Evolutionary conservation across 2,888 invertebrate species (phyloP).

Genomic region (Diadegma fenestrale): DNA sequence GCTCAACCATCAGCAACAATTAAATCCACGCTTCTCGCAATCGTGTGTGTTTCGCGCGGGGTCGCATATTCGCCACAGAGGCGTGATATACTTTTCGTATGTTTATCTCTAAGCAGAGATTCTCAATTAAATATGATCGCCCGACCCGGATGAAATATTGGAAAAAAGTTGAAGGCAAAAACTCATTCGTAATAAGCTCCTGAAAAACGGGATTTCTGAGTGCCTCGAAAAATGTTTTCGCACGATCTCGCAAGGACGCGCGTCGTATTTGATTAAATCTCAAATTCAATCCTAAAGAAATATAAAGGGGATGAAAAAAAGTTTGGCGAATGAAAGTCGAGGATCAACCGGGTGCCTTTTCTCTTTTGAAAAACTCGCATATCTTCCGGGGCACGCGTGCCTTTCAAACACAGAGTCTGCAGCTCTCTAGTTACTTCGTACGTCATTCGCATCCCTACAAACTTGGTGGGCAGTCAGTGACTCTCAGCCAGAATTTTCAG

Average conservation of each 20-base stretch:
- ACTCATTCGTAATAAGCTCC: not conserved
- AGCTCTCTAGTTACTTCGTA: not conserved
- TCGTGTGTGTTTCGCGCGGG: constrained; percentile 40
- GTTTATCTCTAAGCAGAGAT: constrained; percentile 66
- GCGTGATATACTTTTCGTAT: constrained; percentile 31
- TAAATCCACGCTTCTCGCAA: constrained; percentile 48
- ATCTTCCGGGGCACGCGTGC: constrained; percentile 22
- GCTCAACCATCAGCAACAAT: constrained; percentile 67
- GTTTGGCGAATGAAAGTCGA: constrained; percentile 2
- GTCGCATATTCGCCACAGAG: constrained; percentile 45
- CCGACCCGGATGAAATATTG: not conserved
- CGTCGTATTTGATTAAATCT: not conserved
- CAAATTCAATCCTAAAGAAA: not conserved
- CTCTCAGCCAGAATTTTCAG: constrained; percentile 10
- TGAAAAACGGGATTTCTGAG: not conserved
- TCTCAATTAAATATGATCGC: constrained; percentile 66
- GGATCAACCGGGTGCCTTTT: not conserved
- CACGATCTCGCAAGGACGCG: not conserved
- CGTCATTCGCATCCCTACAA: constrained; percentile 43
- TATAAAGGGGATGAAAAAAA: not conserved
- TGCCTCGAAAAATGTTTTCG: not conserved
- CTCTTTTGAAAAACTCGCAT: not conserved
- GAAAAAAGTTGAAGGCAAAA: not conserved
- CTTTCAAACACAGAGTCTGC: constrained; percentile 7
- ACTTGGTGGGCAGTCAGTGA: not conserved